Evolutionary conservation across 2,888 invertebrate species (phyloP).

Genomic region (Dinocampus coccinellae): DNA sequence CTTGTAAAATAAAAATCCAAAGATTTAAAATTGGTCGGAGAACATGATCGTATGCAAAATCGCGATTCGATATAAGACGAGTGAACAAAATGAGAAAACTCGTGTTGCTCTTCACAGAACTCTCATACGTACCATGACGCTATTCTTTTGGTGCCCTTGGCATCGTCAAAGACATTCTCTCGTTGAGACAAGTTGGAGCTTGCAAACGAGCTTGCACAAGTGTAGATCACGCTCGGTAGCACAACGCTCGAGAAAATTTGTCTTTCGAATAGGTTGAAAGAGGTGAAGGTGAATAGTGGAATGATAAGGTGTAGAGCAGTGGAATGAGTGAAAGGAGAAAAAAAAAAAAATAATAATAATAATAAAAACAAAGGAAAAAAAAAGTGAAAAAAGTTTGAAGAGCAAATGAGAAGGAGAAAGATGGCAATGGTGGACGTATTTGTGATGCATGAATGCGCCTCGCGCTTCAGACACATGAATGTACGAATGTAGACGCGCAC

Average conservation of each 20-base stretch:
- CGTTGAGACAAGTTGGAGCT: constrained; percentile 29
- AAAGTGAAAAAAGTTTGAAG: no score
- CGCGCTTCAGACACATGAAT: constrained; percentile 37
- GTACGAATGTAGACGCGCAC: constrained; percentile 37
- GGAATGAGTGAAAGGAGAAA: background rate
- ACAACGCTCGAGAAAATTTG: constrained; percentile 36
- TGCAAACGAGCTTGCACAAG: constrained; percentile 36
- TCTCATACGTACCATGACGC: background rate
- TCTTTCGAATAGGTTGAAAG: no score
- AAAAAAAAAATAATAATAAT: no score
- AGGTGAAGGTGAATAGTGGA: constrained; percentile 18
- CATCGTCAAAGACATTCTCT: constrained; percentile 28
- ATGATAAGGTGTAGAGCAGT: constrained; percentile 1
- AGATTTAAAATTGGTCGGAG: no score
- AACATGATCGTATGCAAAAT: no score
- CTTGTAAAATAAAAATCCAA: no score
- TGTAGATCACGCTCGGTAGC: constrained; percentile 34
- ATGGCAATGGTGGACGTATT: constrained; percentile 38
- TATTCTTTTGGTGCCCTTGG: background rate
- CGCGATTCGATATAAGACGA: no score
- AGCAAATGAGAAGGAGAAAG: no score
- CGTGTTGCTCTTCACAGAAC: constrained; percentile 9
- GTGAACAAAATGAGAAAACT: constrained; percentile 43
- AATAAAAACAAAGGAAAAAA: no score
- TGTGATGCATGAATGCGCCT: constrained; percentile 56